These are phyloP conservation scores for Remorina albescens DNA, from an alignment of 2,797 vertebrate species.

Conservation along the genomic window DNA sequence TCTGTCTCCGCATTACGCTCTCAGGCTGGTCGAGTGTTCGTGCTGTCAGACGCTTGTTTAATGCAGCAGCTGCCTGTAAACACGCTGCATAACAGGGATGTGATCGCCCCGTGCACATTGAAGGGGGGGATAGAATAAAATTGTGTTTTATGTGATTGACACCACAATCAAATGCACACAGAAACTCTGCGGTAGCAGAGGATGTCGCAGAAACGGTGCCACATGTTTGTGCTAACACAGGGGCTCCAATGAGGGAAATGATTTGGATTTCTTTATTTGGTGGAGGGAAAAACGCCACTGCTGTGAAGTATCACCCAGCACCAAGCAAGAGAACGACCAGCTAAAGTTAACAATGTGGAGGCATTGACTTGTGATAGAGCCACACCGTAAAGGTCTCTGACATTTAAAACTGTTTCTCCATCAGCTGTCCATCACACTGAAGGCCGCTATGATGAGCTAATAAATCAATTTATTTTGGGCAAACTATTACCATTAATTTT, in stretches of 20 bases:
- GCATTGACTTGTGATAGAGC: neutral
- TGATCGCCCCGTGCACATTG: conserved; percentile 3
- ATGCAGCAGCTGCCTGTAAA: conserved; percentile 28
- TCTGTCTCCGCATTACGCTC: neutral
- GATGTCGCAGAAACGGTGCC: conserved; percentile 12
- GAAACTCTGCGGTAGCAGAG: neutral
- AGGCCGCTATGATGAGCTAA: neutral
- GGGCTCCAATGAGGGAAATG: neutral
- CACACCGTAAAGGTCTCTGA: neutral
- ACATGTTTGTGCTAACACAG: neutral
- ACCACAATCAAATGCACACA: conserved; percentile 21
- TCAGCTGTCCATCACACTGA: neutral
- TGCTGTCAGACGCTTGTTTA: conserved; percentile 16
- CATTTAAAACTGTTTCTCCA: conserved; percentile 20
- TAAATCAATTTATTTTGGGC: neutral
- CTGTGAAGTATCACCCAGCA: neutral
- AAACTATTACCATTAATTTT: neutral
- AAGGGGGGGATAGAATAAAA: conserved; percentile 15
- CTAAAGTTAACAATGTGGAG: neutral
- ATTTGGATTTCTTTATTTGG: neutral
- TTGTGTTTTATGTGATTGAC: conserved; percentile 28
- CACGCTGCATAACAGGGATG: conserved; percentile 1
- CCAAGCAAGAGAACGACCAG: neutral
- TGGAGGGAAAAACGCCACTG: neutral
- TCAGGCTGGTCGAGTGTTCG: conserved; percentile 6